These are phyloP conservation scores for Sebastes hubbsi DNA, from an alignment of 2,797 vertebrate species.

Conservation along the genomic window DNA sequence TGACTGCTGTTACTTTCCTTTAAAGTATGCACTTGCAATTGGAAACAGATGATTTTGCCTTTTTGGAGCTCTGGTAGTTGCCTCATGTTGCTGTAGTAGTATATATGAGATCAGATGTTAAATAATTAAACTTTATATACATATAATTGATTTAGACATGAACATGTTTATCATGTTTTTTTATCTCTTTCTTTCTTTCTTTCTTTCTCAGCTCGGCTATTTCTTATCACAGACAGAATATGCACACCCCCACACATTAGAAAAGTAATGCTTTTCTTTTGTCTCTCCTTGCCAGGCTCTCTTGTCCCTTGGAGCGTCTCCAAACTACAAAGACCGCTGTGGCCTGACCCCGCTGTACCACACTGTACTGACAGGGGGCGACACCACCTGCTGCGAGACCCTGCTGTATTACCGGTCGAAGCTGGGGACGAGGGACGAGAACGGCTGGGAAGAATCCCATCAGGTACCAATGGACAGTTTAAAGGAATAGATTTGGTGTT, in stretches of 20 bases:
- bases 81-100: not conserved
- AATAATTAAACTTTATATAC: not conserved
- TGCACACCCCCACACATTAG: not conserved
- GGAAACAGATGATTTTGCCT: not conserved
- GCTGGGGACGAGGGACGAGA: conserved; percentile 89
- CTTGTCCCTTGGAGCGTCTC: conserved; percentile 87
- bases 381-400: conserved; percentile 91
- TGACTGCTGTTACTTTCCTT: not conserved
- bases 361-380: conserved; percentile 91
- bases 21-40: not conserved
- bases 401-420: conserved; percentile 88
- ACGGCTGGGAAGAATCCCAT: conserved; percentile 93
- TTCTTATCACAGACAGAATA: not conserved
- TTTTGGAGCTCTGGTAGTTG: not conserved
- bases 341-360: conserved; percentile 93
- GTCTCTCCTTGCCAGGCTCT: conserved; percentile 64
- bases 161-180: not conserved
- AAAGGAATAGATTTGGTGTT: too few species aligned
- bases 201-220: not conserved
- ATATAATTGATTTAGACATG: not conserved
- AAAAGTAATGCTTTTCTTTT: not conserved
- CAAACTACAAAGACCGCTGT: conserved; percentile 91
- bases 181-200: not conserved
- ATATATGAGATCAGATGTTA: not conserved
- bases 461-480: conserved; percentile 80